phyloP scores from a whole-genome alignment of 2,888 invertebrate species.

The Hanleya hanleyi region DNA sequence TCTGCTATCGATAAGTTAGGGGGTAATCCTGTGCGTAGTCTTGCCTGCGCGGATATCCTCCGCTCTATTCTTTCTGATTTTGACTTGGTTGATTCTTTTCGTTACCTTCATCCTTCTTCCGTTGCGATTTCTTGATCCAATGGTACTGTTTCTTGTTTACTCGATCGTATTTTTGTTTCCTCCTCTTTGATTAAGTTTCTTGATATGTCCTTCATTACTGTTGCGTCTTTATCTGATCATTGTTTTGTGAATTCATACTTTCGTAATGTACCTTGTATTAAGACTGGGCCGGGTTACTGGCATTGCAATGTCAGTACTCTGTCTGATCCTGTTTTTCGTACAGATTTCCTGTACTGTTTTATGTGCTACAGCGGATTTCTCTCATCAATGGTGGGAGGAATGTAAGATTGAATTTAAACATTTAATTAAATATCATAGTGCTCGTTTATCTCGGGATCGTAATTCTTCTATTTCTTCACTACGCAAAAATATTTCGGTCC shows the following conservation, averaged over 20 bases:
- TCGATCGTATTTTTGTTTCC: not conserved
- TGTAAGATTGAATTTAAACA: not conserved
- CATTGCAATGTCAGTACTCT: not conserved
- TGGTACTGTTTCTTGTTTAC: not conserved
- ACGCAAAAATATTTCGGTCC: not conserved
- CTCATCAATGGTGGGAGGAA: not conserved
- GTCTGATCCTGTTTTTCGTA: not conserved
- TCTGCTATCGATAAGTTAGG: not conserved
- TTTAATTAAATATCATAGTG: not conserved
- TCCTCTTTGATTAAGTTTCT: not conserved
- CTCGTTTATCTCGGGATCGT: not conserved
- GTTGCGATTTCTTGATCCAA: not conserved
- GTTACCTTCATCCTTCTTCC: not conserved
- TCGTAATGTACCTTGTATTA: not conserved
- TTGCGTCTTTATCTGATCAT: not conserved
- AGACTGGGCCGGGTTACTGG: not conserved
- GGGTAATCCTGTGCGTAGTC: not conserved
- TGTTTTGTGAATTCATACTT: not conserved
- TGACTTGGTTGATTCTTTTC: not conserved
- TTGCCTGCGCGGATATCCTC: not conserved
- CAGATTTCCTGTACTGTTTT: not conserved
- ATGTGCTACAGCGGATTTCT: not conserved
- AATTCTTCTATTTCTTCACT: not conserved
- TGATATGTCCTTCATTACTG: not conserved
- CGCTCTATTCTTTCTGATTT: not conserved